Evolutionary conservation across 2,888 invertebrate genomes (phyloP).

Genomic region (Aromia moschata): DNA sequence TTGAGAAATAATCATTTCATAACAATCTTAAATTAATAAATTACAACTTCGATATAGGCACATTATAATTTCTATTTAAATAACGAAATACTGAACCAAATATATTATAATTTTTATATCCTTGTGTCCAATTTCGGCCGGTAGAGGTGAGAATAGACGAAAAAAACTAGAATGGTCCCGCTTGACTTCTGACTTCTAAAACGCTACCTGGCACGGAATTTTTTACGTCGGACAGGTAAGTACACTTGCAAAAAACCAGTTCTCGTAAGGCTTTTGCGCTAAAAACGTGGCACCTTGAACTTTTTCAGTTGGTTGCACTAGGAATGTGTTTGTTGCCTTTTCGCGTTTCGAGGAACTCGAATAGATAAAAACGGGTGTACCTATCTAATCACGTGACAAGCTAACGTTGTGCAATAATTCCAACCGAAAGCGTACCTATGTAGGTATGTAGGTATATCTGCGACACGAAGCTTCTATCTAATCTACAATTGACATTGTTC

Average conservation of each 20-base stretch:
- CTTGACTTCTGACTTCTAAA: too few species aligned
- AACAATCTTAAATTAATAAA: too few species aligned
- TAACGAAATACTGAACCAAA: too few species aligned
- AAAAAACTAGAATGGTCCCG: too few species aligned
- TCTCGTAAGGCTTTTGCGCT: constrained; percentile 19
- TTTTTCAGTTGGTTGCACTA: constrained; percentile 8
- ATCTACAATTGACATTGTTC: background rate
- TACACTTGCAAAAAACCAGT: constrained; percentile 14
- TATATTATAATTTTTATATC: too few species aligned
- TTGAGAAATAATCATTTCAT: too few species aligned
- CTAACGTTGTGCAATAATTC: background rate
- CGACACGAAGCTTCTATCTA: background rate
- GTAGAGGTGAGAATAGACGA: too few species aligned
- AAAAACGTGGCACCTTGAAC: constrained; percentile 13
- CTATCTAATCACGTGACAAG: background rate
- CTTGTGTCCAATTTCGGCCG: too few species aligned
- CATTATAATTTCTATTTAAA: too few species aligned
- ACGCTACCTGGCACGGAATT: too few species aligned
- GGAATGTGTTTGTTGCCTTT: constrained; percentile 10
- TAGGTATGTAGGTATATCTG: too few species aligned
- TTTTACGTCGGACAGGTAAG: constrained; percentile 1
- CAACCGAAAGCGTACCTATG: background rate
- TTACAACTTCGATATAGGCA: too few species aligned
- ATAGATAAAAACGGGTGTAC: background rate
- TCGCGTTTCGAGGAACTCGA: constrained; percentile 5